Conservation (phyloP, 2,113 vertebrate genomes). For the Vulpes ferrilata region DNA sequence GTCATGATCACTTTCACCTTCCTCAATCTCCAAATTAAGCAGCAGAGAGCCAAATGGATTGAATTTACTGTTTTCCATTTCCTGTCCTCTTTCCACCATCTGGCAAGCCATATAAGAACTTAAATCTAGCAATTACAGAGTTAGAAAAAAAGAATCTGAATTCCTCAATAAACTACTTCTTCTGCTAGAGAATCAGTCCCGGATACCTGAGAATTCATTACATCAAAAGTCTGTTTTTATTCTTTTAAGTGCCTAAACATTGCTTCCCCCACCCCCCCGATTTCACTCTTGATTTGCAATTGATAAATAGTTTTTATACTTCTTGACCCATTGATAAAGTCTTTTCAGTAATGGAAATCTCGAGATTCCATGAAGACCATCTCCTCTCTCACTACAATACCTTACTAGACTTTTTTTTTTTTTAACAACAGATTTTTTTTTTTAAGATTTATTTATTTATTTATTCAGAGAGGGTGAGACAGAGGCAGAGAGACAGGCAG, state of each 20-base stretch:
- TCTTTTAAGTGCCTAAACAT: not conserved
- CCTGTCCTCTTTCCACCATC: not conserved
- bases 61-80: constrained; percentile 40
- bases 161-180: constrained; percentile 54
- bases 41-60: not conserved
- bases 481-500: too few relatives aligned
- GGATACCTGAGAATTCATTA: not conserved
- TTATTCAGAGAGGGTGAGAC: too few relatives aligned
- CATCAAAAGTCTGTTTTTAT: constrained; percentile 16
- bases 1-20: not conserved
- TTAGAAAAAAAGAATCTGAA: constrained; percentile 45
- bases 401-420: too few relatives aligned
- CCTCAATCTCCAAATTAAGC: not conserved
- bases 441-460: too few relatives aligned
- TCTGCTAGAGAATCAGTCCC: not conserved
- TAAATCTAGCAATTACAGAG: not conserved
- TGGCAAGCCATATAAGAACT: constrained; percentile 13
- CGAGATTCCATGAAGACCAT: not conserved
- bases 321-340: not conserved
- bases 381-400: not conserved
- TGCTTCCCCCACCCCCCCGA: not conserved
- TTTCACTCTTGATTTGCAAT: constrained; percentile 32
- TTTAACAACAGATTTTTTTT: too few relatives aligned
- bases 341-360: not conserved
- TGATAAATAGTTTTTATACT: constrained; percentile 26